phyloP scores from a whole-genome alignment of 2,113 vertebrate genomes.

The Okapia johnstoni region DNA sequence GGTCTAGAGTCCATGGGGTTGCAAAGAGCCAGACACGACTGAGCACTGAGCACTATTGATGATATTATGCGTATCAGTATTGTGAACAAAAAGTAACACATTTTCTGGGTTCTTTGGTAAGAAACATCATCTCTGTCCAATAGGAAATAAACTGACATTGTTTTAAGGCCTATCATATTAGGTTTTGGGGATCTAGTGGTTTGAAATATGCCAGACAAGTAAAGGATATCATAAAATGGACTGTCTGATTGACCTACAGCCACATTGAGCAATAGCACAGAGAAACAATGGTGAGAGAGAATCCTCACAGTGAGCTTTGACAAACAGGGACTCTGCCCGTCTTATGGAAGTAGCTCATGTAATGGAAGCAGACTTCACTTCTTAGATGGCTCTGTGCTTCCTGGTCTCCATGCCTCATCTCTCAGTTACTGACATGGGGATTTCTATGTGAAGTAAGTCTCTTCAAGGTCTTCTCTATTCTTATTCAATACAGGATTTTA shows the following conservation, averaged over 20 bases:
- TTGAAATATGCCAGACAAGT: neutral
- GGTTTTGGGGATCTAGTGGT: neutral
- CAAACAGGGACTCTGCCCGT: neutral
- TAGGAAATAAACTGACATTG: neutral
- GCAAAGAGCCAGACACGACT: neutral
- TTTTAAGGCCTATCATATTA: neutral
- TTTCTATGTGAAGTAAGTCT: neutral
- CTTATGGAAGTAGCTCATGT: neutral
- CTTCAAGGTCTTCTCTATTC: neutral
- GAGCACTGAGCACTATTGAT: neutral
- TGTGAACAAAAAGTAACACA: neutral
- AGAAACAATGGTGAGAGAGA: neutral
- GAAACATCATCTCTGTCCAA: neutral
- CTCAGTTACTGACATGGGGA: neutral
- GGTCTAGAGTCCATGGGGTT: neutral
- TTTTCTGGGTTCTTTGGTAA: neutral
- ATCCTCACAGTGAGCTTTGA: neutral
- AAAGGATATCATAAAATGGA: neutral
- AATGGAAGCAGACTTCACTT: neutral
- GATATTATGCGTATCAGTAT: neutral
- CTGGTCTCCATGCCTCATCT: neutral
- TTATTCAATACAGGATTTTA: neutral
- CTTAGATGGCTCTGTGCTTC: neutral
- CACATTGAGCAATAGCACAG: accelerated
- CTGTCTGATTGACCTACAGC: neutral